These are phyloP conservation scores for Heliconius congener DNA, from an alignment of 1,140 invertebrate genomes.

Conservation along the genomic window DNA sequence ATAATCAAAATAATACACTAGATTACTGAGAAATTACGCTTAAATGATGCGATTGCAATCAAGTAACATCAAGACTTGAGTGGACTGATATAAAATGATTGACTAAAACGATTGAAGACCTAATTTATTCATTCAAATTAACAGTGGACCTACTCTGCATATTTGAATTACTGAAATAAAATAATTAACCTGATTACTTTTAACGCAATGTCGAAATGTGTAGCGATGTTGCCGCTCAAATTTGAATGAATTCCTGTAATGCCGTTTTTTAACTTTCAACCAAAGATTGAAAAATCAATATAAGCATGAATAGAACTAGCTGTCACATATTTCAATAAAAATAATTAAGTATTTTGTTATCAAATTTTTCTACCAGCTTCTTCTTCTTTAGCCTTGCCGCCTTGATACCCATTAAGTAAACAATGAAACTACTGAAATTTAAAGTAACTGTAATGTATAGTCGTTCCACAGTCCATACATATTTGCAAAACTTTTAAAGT, in stretches of 20 bases:
- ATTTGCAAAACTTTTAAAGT: no score
- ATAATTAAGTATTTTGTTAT: no score
- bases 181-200: neutral
- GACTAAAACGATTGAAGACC: conserved; percentile 24
- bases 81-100: conserved; percentile 23
- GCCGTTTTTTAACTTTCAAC: neutral
- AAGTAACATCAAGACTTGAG: conserved; percentile 26
- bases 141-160: conserved; percentile 28
- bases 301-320: no score
- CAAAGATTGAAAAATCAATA: no score
- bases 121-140: conserved; percentile 27
- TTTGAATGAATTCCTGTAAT: neutral
- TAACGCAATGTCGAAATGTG: neutral
- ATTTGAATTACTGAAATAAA: neutral
- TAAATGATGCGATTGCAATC: conserved; percentile 15
- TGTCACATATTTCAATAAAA: no score
- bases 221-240: neutral
- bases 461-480: no score
- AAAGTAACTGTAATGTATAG: no score
- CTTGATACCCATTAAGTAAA: no score
- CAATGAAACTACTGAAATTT: no score
- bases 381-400: no score
- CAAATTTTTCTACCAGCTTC: no score
- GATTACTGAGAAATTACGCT: neutral
- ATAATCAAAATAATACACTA: no score